Percentiles rank a stretch among this genome's conserved stretches.
phyloP scores from a whole-genome alignment of 1,140 invertebrate genomes.

The Pantala flavescens region DNA sequence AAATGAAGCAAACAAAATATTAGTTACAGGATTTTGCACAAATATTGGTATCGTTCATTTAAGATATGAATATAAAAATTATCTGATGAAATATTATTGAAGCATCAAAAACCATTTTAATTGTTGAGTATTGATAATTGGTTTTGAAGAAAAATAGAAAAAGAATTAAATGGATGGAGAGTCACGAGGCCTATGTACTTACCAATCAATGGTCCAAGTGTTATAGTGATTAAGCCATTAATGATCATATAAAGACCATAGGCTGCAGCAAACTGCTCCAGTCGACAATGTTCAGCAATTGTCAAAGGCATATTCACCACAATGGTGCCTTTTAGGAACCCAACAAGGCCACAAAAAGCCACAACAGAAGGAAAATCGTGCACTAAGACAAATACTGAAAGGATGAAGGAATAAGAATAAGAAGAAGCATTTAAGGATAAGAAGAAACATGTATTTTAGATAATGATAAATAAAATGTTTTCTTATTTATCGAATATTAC shows the following conservation, averaged over 20 bases:
- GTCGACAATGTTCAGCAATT: conserved; percentile 33
- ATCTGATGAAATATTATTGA: no score
- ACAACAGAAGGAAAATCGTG: conserved; percentile 13
- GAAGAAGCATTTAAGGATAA: no score
- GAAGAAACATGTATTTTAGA: no score
- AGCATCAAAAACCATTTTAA: no score
- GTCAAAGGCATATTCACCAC: conserved; percentile 33
- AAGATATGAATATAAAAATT: no score
- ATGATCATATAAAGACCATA: conserved; percentile 36
- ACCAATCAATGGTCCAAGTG: conserved; percentile 36
- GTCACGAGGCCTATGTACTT: conserved; percentile 16
- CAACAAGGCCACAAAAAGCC: conserved; percentile 15
- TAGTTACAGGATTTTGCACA: background rate
- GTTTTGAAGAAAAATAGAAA: background rate
- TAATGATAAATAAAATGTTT: no score
- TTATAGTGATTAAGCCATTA: conserved; percentile 31
- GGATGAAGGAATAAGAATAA: background rate
- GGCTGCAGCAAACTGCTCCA: conserved; percentile 36
- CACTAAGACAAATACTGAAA: conserved; percentile 18
- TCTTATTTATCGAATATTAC: no score
- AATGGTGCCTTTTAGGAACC: conserved; percentile 22
- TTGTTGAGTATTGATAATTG: background rate
- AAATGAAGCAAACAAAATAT: background rate
- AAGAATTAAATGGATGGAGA: background rate
- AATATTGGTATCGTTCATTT: no score